Evolutionary conservation across 2,797 vertebrate genomes (phyloP), one percentile per base, ranked within the genome.

Genomic region (Melanogrammus aeglefinus): DNA sequence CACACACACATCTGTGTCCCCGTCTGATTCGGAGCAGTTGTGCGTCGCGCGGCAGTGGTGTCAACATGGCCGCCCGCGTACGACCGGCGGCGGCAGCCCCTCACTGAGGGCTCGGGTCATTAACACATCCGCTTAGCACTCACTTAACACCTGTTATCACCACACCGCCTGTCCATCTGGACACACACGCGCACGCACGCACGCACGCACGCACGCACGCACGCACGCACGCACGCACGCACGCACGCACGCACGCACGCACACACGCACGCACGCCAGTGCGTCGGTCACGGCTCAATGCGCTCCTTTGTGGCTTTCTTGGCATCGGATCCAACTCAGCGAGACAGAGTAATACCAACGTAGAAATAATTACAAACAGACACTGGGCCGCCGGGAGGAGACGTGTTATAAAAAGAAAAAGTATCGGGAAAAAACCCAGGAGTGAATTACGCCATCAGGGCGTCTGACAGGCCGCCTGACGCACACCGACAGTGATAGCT

Each of bases 61-160:
- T 21, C 51, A 57, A 73, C 81, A 78, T 66, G 70, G 79, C 24
- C 76, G 76, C 81, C 81, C 72, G 80, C 78, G 89, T 86, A 29
- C 16, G 71, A 86, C 88, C 83, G 82, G 35, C 6, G 6, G 16
- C 21, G 0, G 66, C 27, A 27, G 24, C 7, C 2, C 14, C 6
- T 69, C 66, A 29, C 1, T 1, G 8, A 27, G 66, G n/a, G 3
- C 77, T 39, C 78, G 4, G 0, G 57, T 79, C 83, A 83, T 90
- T 84, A 89, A 85, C 87, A 85, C 72, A 14, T 51, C 66, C 36
- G 33, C 36, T 72, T 71, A 57, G 38, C 72, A 71, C 88, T 70
- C 72, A 75, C 83, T 89, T 81, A 83, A 76, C 80, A 47, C 16
- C 75, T 79, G 72, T 88, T 82, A 87, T 78, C 86, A 31, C 82